Conservation (phyloP, 2,888 invertebrate species). For the Drosophila ochracea region DNA sequence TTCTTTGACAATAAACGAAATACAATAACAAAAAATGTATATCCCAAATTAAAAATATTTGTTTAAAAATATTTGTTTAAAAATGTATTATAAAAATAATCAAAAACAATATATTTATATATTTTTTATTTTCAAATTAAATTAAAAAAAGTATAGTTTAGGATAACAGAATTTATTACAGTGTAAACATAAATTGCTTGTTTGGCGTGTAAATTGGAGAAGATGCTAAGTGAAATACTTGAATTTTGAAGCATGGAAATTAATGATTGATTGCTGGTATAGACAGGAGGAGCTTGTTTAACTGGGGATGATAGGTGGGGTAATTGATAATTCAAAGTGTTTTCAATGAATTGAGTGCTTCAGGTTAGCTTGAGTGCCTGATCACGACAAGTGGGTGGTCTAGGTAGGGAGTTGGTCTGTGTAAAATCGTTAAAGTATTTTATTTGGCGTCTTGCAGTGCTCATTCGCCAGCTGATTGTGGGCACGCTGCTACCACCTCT, state of each 20-base stretch:
- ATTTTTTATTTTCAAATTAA: background rate
- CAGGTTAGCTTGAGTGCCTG: background rate
- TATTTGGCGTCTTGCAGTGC: slow-evolving; percentile 48
- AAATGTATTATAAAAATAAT: background rate
- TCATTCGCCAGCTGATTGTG: slow-evolving; percentile 77
- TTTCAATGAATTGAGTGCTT: background rate
- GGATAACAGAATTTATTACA: background rate
- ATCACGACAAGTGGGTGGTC: background rate
- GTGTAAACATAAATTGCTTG: background rate
- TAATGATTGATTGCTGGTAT: background rate
- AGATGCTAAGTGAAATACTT: background rate
- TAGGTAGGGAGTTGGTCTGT: background rate
- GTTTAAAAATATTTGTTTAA: too few species aligned
- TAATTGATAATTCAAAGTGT: background rate
- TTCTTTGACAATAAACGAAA: background rate
- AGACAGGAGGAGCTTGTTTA: background rate
- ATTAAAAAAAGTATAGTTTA: background rate
- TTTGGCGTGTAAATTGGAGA: background rate
- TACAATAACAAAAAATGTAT: too few species aligned
- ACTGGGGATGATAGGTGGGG: background rate
- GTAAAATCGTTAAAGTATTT: background rate
- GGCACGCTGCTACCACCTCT: slow-evolving; percentile 67
- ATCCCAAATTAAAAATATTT: background rate
- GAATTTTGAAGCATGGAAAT: background rate
- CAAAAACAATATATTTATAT: background rate